Conservation (phyloP, 1,140 invertebrate species). For the Hyles vespertilio region DNA sequence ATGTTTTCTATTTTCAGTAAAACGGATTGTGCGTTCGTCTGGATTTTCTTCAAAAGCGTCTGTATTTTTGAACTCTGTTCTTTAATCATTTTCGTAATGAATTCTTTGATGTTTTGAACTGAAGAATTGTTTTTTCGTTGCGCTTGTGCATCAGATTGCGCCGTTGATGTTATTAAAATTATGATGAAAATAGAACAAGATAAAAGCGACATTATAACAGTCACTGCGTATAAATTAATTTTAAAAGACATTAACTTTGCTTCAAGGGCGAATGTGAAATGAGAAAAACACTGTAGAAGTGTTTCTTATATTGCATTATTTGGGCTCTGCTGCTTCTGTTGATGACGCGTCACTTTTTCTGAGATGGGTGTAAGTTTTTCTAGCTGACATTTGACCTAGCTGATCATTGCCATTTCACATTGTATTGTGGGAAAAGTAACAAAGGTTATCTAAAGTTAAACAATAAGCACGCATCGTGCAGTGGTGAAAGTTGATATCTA, state of each 20-base stretch:
- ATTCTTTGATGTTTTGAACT: conserved; percentile 54
- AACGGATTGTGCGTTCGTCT: conserved; percentile 53
- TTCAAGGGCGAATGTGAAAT: conserved; percentile 33
- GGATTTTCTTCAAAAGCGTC: conserved; percentile 50
- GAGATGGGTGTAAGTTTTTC: conserved; percentile 27
- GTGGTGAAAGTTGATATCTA: conserved; percentile 1
- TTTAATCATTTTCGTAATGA: conserved; percentile 51
- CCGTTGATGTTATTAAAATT: conserved; percentile 46
- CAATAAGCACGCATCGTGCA: neutral
- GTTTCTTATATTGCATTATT: conserved; percentile 42
- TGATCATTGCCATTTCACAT: conserved; percentile 46
- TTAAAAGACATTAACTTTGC: conserved; percentile 49
- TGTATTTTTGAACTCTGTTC: conserved; percentile 58
- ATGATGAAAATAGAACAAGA: conserved; percentile 47
- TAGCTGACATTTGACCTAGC: conserved; percentile 71
- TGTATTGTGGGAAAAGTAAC: conserved; percentile 19
- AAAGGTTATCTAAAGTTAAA: conserved; percentile 4
- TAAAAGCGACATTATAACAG: conserved; percentile 57
- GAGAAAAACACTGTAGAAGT: conserved; percentile 19
- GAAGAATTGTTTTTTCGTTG: conserved; percentile 29
- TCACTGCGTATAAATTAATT: conserved; percentile 27
- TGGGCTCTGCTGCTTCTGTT: conserved; percentile 48
- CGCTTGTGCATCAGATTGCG: conserved; percentile 36
- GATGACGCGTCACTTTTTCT: conserved; percentile 41
- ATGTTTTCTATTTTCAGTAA: conserved; percentile 46